Evolutionary conservation across 2,888 invertebrate genomes (phyloP).

Genomic region (Schrankia costaestrigalis): DNA sequence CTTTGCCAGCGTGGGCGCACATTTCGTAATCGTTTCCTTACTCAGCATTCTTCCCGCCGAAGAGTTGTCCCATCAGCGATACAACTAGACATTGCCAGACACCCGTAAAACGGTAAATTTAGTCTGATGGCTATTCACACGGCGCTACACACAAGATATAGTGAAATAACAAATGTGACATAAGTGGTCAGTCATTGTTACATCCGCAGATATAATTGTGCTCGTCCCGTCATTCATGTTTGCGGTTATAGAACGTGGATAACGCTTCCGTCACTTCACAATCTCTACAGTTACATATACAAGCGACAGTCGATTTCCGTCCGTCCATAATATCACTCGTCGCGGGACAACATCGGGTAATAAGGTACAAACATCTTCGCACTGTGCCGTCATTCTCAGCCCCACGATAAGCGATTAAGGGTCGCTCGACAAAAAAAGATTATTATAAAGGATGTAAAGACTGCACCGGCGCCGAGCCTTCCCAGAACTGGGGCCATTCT

Average conservation of each 20-base stretch:
- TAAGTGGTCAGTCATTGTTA: conserved; percentile 51
- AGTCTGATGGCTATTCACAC: conserved; percentile 48
- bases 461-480: conserved; percentile 76
- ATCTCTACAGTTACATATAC: conserved; percentile 38
- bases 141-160: no score
- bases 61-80: conserved; percentile 30
- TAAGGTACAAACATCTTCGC: conserved; percentile 34
- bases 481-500: conserved; percentile 76
- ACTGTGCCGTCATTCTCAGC: conserved; percentile 55
- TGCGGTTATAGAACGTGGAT: conserved; percentile 33
- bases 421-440: conserved; percentile 71
- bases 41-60: conserved; percentile 58
- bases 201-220: conserved; percentile 43
- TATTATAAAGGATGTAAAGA: conserved; percentile 77
- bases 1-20: conserved; percentile 53
- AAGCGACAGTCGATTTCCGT: conserved; percentile 45
- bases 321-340: conserved; percentile 14
- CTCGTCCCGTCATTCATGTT: conserved; percentile 44
- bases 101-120: conserved; percentile 34
- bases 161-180: conserved; percentile 47
- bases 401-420: conserved; percentile 72
- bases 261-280: conserved; percentile 43
- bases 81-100: conserved; percentile 32
- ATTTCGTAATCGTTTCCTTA: conserved; percentile 72
- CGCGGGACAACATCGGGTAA: conserved; percentile 6